Percentiles rank a stretch among this genome's conserved stretches.
phyloP scores from a whole-genome alignment of 2,113 vertebrate species.

The Eptesicus fuscus region DNA sequence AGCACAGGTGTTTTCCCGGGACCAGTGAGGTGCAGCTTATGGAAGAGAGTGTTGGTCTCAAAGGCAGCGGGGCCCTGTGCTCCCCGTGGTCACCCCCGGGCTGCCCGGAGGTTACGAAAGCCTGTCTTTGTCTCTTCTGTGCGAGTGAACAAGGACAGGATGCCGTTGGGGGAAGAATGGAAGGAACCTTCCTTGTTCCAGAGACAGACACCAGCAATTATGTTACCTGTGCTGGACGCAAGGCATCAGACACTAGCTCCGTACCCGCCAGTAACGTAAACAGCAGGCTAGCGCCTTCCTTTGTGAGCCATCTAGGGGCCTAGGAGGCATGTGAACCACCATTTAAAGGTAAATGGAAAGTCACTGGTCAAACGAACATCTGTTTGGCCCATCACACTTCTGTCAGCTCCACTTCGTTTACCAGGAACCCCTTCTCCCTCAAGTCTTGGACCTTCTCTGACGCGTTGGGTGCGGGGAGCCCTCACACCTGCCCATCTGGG shows the following conservation, averaged over 20 bases:
- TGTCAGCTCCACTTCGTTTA: neutral
- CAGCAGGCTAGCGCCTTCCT: neutral
- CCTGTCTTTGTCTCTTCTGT: neutral
- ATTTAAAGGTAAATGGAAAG: neutral
- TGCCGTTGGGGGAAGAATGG: neutral
- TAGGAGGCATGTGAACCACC: neutral
- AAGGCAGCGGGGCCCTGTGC: neutral
- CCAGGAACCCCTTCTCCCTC: neutral
- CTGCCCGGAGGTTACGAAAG: neutral
- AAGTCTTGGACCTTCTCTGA: slow-evolving; percentile 9
- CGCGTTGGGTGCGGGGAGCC: neutral
- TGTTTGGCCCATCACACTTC: neutral
- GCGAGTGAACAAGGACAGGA: neutral
- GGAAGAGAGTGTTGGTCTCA: neutral
- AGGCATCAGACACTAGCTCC: neutral
- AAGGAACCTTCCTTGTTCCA: neutral
- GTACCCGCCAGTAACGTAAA: neutral
- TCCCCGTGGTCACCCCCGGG: neutral
- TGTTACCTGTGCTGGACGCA: neutral
- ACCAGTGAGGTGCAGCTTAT: neutral
- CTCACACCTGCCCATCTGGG: neutral
- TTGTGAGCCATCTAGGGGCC: neutral
- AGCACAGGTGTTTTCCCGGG: neutral
- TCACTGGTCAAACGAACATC: neutral
- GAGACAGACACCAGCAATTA: neutral